phyloP scores from a whole-genome alignment of 2,797 vertebrate genomes.

The Brachyrhaphis roseni region DNA sequence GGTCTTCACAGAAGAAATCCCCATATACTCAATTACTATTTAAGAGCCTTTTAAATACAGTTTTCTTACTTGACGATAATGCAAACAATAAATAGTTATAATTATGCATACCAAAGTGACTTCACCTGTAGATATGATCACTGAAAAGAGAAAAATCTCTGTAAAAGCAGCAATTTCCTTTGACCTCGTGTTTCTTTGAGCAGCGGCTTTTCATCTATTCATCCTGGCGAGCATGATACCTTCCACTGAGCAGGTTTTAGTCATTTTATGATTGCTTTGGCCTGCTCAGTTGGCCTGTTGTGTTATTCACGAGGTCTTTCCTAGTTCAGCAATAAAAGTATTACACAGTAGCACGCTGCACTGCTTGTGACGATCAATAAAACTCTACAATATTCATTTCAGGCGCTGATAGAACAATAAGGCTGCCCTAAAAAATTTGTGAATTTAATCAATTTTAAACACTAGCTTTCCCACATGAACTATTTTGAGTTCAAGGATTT shows the following conservation, averaged over 20 bases:
- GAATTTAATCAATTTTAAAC: not conserved
- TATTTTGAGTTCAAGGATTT: not conserved
- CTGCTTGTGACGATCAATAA: not conserved
- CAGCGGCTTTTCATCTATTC: not conserved
- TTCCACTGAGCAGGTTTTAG: not conserved
- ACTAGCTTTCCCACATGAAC: not conserved
- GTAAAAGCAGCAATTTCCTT: not conserved
- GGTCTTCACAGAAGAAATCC: not conserved
- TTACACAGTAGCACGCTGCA: not conserved
- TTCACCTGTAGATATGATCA: not conserved
- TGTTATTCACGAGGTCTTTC: not conserved
- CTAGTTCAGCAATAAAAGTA: not conserved
- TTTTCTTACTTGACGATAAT: not conserved
- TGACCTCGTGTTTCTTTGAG: slow-evolving; percentile 10
- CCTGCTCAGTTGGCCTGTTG: not conserved
- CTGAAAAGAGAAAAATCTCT: not conserved
- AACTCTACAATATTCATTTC: not conserved
- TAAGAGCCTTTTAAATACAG: not conserved
- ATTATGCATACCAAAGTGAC: not conserved
- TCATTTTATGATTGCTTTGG: not conserved
- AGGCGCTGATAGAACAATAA: not conserved
- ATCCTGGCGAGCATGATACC: not conserved
- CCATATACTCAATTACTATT: not conserved
- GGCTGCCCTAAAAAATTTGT: not conserved
- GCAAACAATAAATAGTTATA: not conserved